Evolutionary conservation across 2,888 invertebrate species (phyloP).

Genomic region (Empis livida): DNA sequence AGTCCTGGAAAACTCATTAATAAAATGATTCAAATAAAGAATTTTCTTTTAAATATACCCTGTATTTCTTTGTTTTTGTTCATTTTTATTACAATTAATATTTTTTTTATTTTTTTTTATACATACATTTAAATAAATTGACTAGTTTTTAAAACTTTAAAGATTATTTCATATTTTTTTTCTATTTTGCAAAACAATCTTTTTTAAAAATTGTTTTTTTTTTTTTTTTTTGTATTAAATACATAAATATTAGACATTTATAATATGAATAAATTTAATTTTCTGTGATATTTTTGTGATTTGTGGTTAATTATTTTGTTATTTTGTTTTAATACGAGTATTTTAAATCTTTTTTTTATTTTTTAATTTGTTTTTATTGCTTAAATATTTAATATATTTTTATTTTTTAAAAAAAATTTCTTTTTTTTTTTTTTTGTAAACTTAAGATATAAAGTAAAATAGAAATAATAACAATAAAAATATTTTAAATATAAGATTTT

Average conservation of each 20-base stretch:
- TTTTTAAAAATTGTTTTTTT: background rate
- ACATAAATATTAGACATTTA: too few relatives aligned
- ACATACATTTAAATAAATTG: background rate
- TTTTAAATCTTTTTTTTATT: background rate
- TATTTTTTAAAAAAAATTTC: too few relatives aligned
- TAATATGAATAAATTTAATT: too few relatives aligned
- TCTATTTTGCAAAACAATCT: background rate
- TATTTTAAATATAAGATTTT: background rate
- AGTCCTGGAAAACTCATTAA: too few relatives aligned
- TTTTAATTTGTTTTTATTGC: background rate
- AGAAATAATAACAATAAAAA: background rate
- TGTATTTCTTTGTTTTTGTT: background rate
- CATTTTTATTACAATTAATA: background rate
- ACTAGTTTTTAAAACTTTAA: background rate
- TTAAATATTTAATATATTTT: background rate
- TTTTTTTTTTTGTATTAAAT: too few relatives aligned
- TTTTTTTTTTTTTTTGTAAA: background rate
- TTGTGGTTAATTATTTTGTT: background rate
- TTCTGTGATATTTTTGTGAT: background rate
- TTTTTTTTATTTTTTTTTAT: background rate
- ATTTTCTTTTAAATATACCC: background rate
- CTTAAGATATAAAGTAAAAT: background rate
- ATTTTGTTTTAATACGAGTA: background rate
- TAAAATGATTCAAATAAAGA: too few relatives aligned
- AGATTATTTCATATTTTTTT: background rate